Evolutionary conservation across 2,797 vertebrate genomes (phyloP), one percentile per base, ranked within the genome.

Genomic region (Australoheros facetus): DNA sequence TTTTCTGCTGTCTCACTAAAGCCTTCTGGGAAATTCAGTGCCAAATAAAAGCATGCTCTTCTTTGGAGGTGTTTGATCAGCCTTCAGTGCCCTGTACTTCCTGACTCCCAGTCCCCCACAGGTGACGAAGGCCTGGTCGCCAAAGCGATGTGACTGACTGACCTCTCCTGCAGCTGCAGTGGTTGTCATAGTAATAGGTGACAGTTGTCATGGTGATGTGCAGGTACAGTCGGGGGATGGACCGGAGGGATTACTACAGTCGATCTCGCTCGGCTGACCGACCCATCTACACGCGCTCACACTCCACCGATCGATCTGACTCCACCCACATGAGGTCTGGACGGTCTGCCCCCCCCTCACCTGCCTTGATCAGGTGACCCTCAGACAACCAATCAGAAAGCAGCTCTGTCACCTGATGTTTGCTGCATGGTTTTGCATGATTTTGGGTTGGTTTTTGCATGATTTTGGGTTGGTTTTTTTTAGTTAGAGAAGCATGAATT

Each of bases 271-370:
- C 97, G 85, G 96, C 97, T 73, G 98, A 98, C 93, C 97, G 96
- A 91, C 97, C 95, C 78, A 7, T 92, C 86, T 91, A 92, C 85
- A 93, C 94, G 55, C 97, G 97, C 93, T 98, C 97, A 77, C 96
- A 96, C 94, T 99, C 97, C 87, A 97, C 96, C 73, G 98, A 98
- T 87, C 96, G 96, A 92, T 95, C 96, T 71, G 97, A 97, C 84
- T 95, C 96, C 90, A 94, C 96, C 95, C 95, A 97, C 96, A 96
- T 96, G 96, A 97, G 97, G 95, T 97, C 97, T 42, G 95, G 97
- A 96, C 96, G 96, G 96, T 98, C 97, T 77, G 97, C 97, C 95
- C 97, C 97, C 94, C 97, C 97, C 92, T 98, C 97, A 95, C 98
- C 98, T 94, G 97, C 97, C 95, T 95, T 96, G 94, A 96, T 96